Evolutionary conservation across 2,888 invertebrate species (phyloP), one percentile per base, ranked within the genome.

Genomic region (Acanthosoma haemorrhoidale): DNA sequence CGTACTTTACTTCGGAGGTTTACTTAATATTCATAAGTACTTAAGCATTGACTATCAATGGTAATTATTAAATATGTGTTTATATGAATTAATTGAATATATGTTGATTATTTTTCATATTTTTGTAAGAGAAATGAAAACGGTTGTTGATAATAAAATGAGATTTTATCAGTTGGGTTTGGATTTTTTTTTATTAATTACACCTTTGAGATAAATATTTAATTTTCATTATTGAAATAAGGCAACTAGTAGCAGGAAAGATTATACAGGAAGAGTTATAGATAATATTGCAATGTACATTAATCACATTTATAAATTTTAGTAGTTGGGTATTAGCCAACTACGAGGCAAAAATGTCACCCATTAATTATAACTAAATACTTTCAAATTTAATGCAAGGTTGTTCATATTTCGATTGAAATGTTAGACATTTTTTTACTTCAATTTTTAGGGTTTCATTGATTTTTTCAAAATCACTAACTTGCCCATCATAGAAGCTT

Each of bases 201-300:
- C 51, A 51, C 25, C 25, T 13, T 51, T 51, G 13, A 25, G 13
- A 51, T 25, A 51, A n/a, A 51, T 51, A 51, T 51, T 25, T 6
- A 51, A 13, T 51, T 51, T 51, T 51, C 29, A 51, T 51, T 51
- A 25, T n/a, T 51, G 21, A 51, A 25, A 51, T 51, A 51, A 51
- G 51, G 51, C 51, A 51, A 51, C 51, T 51, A 51, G 51, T 51
- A 51, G 51, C 51, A 51, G 51, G 51, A 51, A 25, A 51, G 25
- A 25, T n/a, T 51, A 51, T 25, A 51, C 18, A 25, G 51, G 25
- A n/a, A 51, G 18, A 51, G n/a, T 51, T 51, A n/a, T 51, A 51
- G 25, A 51, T n/a, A n/a, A 51, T 51, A 51, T 51, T 51, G 25
- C 25, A 51, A 51, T 25, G 29, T 29, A 25, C n/a, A 51, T n/a